Evolutionary conservation across 2,797 vertebrate species (phyloP).

Genomic region (Pangasius larnaudii): DNA sequence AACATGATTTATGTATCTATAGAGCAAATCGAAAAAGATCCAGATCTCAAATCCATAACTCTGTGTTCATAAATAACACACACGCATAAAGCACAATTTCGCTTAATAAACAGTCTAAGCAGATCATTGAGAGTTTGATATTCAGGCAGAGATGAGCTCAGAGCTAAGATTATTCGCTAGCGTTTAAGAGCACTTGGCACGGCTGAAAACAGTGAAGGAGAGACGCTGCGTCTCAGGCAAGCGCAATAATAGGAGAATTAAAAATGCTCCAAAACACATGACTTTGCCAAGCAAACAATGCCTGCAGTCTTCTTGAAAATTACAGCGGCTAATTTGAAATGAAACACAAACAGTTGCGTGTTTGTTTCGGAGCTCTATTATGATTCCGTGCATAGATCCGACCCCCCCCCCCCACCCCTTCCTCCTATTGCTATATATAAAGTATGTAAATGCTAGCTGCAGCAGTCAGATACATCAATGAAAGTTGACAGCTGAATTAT

Average conservation of each 20-base stretch:
- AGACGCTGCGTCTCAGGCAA: slow-evolving; percentile 70
- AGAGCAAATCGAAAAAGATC: slow-evolving; percentile 4
- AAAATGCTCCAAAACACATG: slow-evolving; percentile 79
- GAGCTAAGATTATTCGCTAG: slow-evolving; percentile 62
- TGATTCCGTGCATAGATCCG: slow-evolving; percentile 73
- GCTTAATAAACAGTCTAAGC: slow-evolving; percentile 67
- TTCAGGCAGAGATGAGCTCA: slow-evolving; percentile 66
- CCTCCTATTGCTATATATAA: slow-evolving; percentile 79
- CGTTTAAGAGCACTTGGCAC: slow-evolving; percentile 74
- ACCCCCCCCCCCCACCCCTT: slow-evolving; percentile 63
- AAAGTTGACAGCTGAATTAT: slow-evolving; percentile 88
- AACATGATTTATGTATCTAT: slow-evolving; percentile 10
- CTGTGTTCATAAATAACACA: slow-evolving; percentile 30
- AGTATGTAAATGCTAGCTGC: slow-evolving; percentile 85
- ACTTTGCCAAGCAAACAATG: slow-evolving; percentile 81
- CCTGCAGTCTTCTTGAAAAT: slow-evolving; percentile 80
- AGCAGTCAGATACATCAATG: slow-evolving; percentile 84
- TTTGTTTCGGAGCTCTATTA: slow-evolving; percentile 76
- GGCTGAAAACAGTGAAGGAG: slow-evolving; percentile 52
- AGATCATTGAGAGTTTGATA: slow-evolving; percentile 66
- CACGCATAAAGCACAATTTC: slow-evolving; percentile 38
- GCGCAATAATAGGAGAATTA: slow-evolving; percentile 75
- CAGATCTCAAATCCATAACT: slow-evolving; percentile 15
- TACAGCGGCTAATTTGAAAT: slow-evolving; percentile 82
- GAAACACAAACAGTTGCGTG: slow-evolving; percentile 79